Evolutionary conservation across 2,888 invertebrate species (phyloP), one percentile per base, ranked within the genome.

Genomic region (Margaritifera margaritifera): DNA sequence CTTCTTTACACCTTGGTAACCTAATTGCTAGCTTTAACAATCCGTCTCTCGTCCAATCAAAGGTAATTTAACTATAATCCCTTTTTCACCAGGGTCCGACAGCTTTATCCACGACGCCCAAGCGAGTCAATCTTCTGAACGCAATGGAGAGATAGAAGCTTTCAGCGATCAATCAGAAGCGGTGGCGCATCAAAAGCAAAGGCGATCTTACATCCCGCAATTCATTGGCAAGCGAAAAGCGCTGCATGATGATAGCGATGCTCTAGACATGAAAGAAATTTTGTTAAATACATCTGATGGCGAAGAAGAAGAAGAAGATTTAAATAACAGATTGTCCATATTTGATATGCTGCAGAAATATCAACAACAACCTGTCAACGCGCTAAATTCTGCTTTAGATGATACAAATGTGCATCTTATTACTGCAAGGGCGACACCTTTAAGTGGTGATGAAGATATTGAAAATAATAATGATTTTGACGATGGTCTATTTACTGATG

Each of bases 161-260:
- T 42, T 42, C 42, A 42, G 42, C 42, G 42, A 42, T 42, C 42
- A 3, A 42, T 42, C 15, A 42, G 42, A 42, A 42, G 42, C 42
- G 11, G 15, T 15, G 42, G 42, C 42, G 42, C 42, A 42, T 42
- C 42, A 62, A 58, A 68, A 67, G 31, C 66, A 74, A 25, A 64
- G 69, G 61, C 73, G 74, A 70, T 67, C 73, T 58, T 74, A 74
- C 61, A 62, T 74, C n/a, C 77, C 77, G 63, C 72, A 66, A 52
- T 77, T 77, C 69, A 60, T 77, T 27, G 77, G 77, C 68, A 77
- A 77, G 71, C 69, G 77, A 58, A 68, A 72, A 42, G 42, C 42
- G 42, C 42, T 42, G 42, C 42, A 42, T n/a, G 68, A 62, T 54
- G 58, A 51, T n/a, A 24, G 59, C 25, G 57, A 24, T 61, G 61